These are phyloP conservation scores for Philantomba maxwellii DNA, from an alignment of 2,113 vertebrate species.

Conservation along the genomic window DNA sequence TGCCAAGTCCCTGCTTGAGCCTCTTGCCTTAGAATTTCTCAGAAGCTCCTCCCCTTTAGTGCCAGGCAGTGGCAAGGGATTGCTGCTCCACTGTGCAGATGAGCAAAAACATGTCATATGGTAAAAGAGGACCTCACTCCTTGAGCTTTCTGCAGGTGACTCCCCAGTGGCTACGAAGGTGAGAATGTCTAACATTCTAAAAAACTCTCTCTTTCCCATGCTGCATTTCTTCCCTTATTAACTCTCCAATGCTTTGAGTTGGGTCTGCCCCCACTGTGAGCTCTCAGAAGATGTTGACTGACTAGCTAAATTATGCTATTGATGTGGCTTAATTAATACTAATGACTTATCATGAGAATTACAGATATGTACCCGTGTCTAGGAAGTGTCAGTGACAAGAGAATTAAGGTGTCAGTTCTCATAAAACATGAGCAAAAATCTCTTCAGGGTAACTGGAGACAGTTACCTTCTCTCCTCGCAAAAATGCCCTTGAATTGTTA, in stretches of 20 bases:
- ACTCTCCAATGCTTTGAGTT: constrained; percentile 1
- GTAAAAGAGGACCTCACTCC: neutral
- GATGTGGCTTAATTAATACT: constrained; percentile 71
- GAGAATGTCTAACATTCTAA: neutral
- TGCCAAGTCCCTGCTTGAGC: neutral
- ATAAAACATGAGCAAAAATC: constrained; percentile 55
- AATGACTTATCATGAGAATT: constrained; percentile 71
- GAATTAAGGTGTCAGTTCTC: constrained; percentile 67
- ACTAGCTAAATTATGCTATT: constrained; percentile 66
- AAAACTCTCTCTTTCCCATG: neutral
- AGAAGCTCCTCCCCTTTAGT: neutral
- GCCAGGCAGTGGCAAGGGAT: neutral
- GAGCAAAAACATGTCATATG: neutral
- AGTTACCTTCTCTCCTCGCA: constrained; percentile 34
- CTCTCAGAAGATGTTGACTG: constrained; percentile 64
- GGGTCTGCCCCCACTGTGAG: constrained; percentile 24
- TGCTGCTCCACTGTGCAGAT: neutral
- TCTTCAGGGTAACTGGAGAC: constrained; percentile 51
- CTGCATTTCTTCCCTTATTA: constrained; percentile 22
- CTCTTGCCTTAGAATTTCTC: neutral
- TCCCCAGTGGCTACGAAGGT: neutral
- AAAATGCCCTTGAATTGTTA: constrained; percentile 56
- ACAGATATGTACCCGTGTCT: constrained; percentile 60
- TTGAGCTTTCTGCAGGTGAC: neutral
- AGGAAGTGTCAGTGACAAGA: constrained; percentile 62